Evolutionary conservation across 1,140 invertebrate species (phyloP).

Genomic region (Drosophila novamexicana): DNA sequence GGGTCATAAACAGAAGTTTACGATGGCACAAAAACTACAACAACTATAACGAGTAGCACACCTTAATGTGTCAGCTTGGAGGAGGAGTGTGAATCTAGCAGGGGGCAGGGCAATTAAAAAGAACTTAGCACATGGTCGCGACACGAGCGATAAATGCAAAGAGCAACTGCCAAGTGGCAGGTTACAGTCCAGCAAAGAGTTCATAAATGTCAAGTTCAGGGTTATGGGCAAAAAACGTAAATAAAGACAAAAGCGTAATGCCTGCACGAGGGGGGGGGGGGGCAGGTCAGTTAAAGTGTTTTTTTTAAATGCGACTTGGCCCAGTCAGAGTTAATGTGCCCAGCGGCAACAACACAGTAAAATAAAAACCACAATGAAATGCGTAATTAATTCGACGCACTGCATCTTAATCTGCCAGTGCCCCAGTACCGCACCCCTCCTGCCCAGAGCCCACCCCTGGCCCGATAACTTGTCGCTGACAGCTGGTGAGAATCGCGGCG

Average conservation of each 20-base stretch:
- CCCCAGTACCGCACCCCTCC: background rate
- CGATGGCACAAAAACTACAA: constrained; percentile 32
- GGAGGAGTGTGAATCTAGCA: background rate
- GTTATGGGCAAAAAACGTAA: constrained; percentile 39
- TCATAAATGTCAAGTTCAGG: constrained; percentile 79
- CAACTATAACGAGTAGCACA: constrained; percentile 1
- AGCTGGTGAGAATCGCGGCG: constrained; percentile 47
- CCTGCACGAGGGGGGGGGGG: background rate
- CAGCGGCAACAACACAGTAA: constrained; percentile 21
- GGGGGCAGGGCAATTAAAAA: constrained; percentile 62
- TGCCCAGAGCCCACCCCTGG: background rate
- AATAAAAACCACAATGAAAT: constrained; percentile 48
- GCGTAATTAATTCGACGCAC: constrained; percentile 70
- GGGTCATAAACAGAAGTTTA: constrained; percentile 49
- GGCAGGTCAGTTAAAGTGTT: background rate
- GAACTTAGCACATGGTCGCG: constrained; percentile 68
- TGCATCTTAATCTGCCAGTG: constrained; percentile 60
- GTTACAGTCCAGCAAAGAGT: constrained; percentile 32
- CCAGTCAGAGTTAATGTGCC: constrained; percentile 42
- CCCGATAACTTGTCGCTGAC: constrained; percentile 15
- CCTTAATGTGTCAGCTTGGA: constrained; percentile 7
- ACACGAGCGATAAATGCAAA: constrained; percentile 40
- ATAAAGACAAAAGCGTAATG: constrained; percentile 24
- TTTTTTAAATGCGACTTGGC: constrained; percentile 15
- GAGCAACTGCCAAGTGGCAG: constrained; percentile 7